Evolutionary conservation across 2,113 vertebrate genomes (phyloP).

Genomic region (Suricata suricatta): DNA sequence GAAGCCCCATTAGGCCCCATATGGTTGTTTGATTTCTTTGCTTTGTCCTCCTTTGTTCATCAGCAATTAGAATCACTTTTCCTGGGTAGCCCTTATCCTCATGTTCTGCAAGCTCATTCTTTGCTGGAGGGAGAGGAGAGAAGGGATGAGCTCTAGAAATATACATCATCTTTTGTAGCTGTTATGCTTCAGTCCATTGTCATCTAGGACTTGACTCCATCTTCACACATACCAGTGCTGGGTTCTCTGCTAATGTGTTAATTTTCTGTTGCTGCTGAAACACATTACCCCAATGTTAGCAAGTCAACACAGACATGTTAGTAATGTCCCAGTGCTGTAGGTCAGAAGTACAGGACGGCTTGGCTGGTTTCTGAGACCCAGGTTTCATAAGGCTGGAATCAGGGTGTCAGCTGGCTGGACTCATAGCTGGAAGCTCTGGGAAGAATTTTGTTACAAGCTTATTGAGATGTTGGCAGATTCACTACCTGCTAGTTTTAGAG

Average conservation of each 20-base stretch:
- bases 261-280: slow-evolving; percentile 12
- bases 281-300: not conserved
- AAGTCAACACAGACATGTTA: not conserved
- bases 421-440: not conserved
- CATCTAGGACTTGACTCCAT: not conserved
- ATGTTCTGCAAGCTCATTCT: slow-evolving; percentile 28
- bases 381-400: not conserved
- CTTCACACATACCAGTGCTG: not conserved
- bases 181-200: not conserved
- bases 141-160: not conserved
- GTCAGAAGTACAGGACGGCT: not conserved
- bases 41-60: not conserved
- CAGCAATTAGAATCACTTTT: not conserved
- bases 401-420: not conserved
- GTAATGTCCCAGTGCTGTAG: not conserved
- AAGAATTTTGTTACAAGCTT: not conserved
- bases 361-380: not conserved
- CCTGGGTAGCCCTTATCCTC: not conserved
- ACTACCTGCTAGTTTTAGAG: not conserved
- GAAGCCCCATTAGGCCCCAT: not conserved
- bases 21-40: not conserved
- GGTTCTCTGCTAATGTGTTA: not conserved
- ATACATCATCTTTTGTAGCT: not conserved
- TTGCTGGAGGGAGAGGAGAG: not conserved
- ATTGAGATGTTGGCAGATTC: not conserved